Percentiles rank a stretch among this genome's conserved stretches.
phyloP scores from a whole-genome alignment of 2,797 vertebrate species.

The Diplodus puntazzo region DNA sequence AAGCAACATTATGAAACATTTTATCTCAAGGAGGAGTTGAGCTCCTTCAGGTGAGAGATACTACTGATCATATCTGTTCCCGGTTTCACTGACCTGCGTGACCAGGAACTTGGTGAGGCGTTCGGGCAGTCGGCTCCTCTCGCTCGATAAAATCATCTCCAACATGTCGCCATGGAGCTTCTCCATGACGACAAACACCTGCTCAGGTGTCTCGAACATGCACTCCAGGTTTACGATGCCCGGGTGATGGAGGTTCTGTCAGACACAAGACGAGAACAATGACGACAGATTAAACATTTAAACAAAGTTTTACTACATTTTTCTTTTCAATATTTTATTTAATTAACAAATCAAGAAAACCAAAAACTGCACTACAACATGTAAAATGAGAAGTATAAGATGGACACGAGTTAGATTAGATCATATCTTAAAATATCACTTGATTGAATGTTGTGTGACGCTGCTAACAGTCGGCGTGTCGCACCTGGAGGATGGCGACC shows the following conservation, averaged over 20 bases:
- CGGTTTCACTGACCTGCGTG: slow-evolving; percentile 74
- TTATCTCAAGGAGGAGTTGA: background rate
- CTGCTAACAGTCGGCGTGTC: too few species aligned
- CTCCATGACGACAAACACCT: slow-evolving; percentile 87
- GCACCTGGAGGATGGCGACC: slow-evolving; percentile 85
- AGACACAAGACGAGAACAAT: background rate
- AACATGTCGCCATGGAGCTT: slow-evolving; percentile 88
- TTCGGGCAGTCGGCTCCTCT: slow-evolving; percentile 84
- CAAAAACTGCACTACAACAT: too few species aligned
- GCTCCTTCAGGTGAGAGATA: background rate
- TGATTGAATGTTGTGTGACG: background rate
- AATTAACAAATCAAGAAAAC: background rate
- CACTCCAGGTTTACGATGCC: slow-evolving; percentile 84
- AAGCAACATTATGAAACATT: background rate
- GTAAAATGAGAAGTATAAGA: background rate
- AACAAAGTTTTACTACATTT: background rate
- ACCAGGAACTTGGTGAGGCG: slow-evolving; percentile 85
- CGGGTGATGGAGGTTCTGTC: slow-evolving; percentile 82
- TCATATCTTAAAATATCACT: background rate
- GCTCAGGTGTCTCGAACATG: slow-evolving; percentile 83
- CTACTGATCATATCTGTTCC: too few species aligned
- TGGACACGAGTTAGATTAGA: background rate
- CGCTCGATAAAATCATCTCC: slow-evolving; percentile 86
- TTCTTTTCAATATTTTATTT: background rate
- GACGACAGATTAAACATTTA: background rate